Base-by-base conservation (phyloP, 2,797 vertebrate genomes). In the Setipinna tenuifilis region DNA sequence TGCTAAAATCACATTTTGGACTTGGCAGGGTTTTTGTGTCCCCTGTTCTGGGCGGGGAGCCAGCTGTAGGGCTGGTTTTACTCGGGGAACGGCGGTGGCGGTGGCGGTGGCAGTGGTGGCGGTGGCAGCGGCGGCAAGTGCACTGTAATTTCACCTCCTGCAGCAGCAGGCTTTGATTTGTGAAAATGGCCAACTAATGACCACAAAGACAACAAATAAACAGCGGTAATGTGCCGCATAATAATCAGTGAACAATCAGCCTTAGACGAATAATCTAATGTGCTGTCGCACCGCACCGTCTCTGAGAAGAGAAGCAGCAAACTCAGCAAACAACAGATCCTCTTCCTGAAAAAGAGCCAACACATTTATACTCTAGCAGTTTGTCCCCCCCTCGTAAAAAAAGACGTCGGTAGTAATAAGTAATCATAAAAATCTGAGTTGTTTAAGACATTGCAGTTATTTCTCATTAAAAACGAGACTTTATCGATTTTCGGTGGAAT, bases 361-460 rank as follows among this genome's bases (percentile, higher is more conserved):
- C 35, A 41, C 71, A 44, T 71, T 71, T 71, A 31, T 71, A 28
- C 11, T 35, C 68, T 2, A 21, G n/a, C n/a, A n/a, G 31, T 21
- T 35, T 78, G 17, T 11, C 35, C 50, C 71, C 71, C 71, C 35
- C 6, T 44, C 71, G 21, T 78, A 78, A 78, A 78, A 78, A 44
- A 21, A 78, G 71, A 78, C 17, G 31, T 78, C 4, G 35, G 71
- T 44, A 41, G 71, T 21, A 78, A 44, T 78, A 78, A 78, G 71
- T 86, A 86, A 85, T 91, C 88, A 93, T 94, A 90, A 90, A 90
- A 88, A 91, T 90, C 91, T 89, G 78, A 85, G 88, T 85, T 89
- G 87, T 92, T 93, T 92, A 95, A 90, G 93, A 91, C 83, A 86
- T 81, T 44, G 46, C 21, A 54, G 90, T 87, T 65, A 84, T 92